Base-by-base conservation (phyloP, 2,113 vertebrate species). In the Clarias batrachus region DNA sequence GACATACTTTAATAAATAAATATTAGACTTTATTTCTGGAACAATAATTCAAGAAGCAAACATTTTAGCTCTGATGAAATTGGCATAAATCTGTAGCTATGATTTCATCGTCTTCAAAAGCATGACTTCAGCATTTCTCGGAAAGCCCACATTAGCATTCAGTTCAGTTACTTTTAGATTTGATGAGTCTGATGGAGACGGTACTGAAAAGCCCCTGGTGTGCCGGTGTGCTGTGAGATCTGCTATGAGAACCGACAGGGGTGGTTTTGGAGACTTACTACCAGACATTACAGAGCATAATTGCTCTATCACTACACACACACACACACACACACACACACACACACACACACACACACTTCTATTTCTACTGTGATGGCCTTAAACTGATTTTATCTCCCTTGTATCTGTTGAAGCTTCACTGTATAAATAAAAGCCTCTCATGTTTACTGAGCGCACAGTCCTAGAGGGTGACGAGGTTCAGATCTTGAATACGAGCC, bases 151-250 rank as follows among this genome's bases (percentile, higher is more conserved):
- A 37, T 27, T 56, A 19, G 30, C 59, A 33, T 33, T 21, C 7
- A 65, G n/a, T 4, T 56, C 37, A 0, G 4, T 65, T 68, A 30
- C 57, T 33, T 78, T 21, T 21, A 62, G 79, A 85, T 74, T 71
- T 66, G 86, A 76, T 89, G 54, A 27, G 41, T 80, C 88, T 87
- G 76, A 63, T 87, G 74, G 79, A 85, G 27, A 27, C n/a, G n/a
- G 65, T n/a, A 30, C 33, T 68, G 33, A 71, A 30, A 81, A 8
- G 60, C 33, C 83, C 81, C 76, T 66, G 81, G 57, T 86, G 86
- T 54, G 76, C 19, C 1, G 41, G 86, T 37, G 89, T 88, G 77
- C 90, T 90, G 92, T 95, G 94, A 88, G 89, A 91, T 95, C 91
- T 89, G 90, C 30, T 84, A 70, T 87, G 85, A 68, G 25, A 48